Evolutionary conservation across 2,888 invertebrate genomes (phyloP).

Genomic region (Macropis europaea): DNA sequence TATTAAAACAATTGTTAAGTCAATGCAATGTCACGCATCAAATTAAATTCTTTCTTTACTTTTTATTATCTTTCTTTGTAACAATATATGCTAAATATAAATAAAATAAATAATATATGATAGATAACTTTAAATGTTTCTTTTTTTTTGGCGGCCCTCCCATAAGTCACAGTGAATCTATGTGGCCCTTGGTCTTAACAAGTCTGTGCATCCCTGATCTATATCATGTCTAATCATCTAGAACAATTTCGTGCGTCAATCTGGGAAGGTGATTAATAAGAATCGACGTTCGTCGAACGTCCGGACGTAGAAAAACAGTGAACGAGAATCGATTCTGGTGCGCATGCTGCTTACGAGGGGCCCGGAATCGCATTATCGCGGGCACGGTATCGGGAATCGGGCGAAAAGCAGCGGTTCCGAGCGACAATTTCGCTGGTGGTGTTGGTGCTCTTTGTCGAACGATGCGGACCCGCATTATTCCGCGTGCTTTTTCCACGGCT

Average conservation of each 20-base stretch:
- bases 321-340: conserved; percentile 25
- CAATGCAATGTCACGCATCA: too few species aligned
- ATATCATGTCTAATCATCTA: too few species aligned
- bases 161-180: too few species aligned
- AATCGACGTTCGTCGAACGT: conserved; percentile 14
- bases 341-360: conserved; percentile 33
- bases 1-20: too few species aligned
- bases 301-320: conserved; percentile 12
- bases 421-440: conserved; percentile 65
- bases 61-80: too few species aligned
- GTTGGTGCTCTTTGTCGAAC: conserved; percentile 51
- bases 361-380: conserved; percentile 56
- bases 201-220: too few species aligned
- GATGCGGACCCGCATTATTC: conserved; percentile 69
- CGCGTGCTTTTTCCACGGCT: conserved; percentile 72
- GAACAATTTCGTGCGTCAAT: conserved; percentile 8
- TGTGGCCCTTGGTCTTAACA: too few species aligned
- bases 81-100: too few species aligned
- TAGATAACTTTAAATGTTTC: too few species aligned
- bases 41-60: too few species aligned
- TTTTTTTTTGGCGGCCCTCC: too few species aligned
- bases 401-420: conserved; percentile 54
- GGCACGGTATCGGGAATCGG: conserved; percentile 30
- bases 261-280: conserved; percentile 23
- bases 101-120: too few species aligned